Conservation (phyloP, 2,797 vertebrate species). For the Periophthalmus magnuspinnatus region DNA sequence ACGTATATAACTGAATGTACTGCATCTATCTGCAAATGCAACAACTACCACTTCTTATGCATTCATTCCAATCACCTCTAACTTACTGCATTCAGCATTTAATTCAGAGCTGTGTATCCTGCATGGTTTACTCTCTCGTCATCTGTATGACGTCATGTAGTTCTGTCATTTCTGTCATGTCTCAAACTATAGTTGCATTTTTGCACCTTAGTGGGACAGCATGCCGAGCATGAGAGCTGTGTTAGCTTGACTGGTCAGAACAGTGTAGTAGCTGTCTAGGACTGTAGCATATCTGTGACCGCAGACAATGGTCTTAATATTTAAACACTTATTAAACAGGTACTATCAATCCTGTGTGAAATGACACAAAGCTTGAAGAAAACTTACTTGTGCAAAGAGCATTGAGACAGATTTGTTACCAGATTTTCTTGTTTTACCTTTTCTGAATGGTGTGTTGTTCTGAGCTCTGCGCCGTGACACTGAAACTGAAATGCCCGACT, state of each 20-base stretch:
- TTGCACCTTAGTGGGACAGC: constrained; percentile 70
- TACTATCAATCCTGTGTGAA: not conserved
- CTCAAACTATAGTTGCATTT: constrained; percentile 70
- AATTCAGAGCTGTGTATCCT: constrained; percentile 72
- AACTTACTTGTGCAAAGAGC: constrained; percentile 6
- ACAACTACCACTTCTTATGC: constrained; percentile 74
- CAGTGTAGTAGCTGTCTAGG: constrained; percentile 42
- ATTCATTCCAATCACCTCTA: constrained; percentile 79
- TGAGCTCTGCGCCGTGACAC: constrained; percentile 69
- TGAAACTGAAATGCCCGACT: constrained; percentile 72
- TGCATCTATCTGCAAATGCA: constrained; percentile 77
- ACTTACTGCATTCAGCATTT: constrained; percentile 77
- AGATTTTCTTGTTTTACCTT: constrained; percentile 53
- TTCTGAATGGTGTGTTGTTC: constrained; percentile 72
- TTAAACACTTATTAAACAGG: constrained; percentile 18
- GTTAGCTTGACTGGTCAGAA: constrained; percentile 60
- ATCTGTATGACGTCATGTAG: constrained; percentile 72
- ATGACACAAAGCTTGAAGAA: constrained; percentile 11
- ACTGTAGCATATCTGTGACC: constrained; percentile 46
- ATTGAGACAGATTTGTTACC: constrained; percentile 31
- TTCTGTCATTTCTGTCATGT: constrained; percentile 72
- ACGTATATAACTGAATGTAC: constrained; percentile 74
- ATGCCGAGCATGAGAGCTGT: constrained; percentile 74
- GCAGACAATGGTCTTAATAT: constrained; percentile 29
- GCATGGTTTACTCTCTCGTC: constrained; percentile 76